Percentiles rank a stretch among this genome's conserved stretches.
These are phyloP conservation scores for Oithona nana DNA, from an alignment of 2,888 invertebrate species.

Conservation along the genomic window DNA sequence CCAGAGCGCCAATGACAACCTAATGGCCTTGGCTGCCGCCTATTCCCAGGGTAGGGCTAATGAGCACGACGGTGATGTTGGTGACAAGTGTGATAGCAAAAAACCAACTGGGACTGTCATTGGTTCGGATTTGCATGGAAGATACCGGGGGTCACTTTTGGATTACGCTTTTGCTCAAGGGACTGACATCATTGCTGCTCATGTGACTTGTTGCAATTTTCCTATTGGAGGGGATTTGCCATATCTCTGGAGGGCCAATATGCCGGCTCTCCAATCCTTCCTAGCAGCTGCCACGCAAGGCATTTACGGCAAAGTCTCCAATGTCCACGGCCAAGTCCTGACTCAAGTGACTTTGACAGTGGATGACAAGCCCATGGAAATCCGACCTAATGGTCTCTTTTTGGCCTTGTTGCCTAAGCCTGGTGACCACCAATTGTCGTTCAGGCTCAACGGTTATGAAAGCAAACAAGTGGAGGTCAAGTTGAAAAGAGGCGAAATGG, in stretches of 20 bases:
- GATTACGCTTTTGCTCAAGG: conserved; percentile 22
- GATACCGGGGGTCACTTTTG: conserved; percentile 22
- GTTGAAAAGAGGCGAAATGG: neutral
- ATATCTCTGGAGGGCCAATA: conserved; percentile 47
- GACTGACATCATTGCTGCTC: conserved; percentile 35
- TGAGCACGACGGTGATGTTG: conserved; percentile 21
- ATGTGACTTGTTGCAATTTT: conserved; percentile 64
- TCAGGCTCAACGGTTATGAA: neutral
- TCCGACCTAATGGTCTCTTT: neutral
- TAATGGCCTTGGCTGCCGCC: conserved; percentile 21
- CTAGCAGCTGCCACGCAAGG: conserved; percentile 21
- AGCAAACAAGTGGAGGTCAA: neutral
- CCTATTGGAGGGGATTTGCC: conserved; percentile 46
- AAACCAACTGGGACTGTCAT: conserved; percentile 20
- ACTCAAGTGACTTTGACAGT: neutral
- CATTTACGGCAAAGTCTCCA: conserved; percentile 13
- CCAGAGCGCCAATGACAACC: conserved; percentile 22
- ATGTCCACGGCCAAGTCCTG: neutral
- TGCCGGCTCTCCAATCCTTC: conserved; percentile 25
- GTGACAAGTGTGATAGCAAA: neutral
- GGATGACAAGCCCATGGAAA: neutral
- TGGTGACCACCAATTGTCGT: neutral
- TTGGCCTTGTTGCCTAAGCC: neutral
- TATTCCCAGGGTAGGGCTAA: conserved; percentile 18
- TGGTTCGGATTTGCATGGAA: conserved; percentile 19